Percentiles rank a stretch among this genome's conserved stretches.
Evolutionary conservation across 2,888 invertebrate genomes (phyloP).

Genomic region (Malacosoma neustria): DNA sequence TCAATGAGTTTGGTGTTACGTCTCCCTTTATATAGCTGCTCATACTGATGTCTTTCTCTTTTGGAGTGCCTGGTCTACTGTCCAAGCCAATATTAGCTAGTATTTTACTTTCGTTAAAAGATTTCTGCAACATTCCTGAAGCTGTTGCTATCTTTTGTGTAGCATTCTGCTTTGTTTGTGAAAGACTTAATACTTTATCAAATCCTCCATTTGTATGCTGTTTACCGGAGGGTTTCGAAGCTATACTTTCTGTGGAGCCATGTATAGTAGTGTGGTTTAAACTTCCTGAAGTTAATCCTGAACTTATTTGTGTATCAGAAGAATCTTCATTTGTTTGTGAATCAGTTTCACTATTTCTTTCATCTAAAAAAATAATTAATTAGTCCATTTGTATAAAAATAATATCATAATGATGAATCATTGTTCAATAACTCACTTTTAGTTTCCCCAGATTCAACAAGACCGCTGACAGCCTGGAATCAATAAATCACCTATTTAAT

Average conservation of each 20-base stretch:
- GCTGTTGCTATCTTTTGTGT: constrained; percentile 57
- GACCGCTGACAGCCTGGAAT: constrained; percentile 85
- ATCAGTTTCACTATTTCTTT: constrained; percentile 91
- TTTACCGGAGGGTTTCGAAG: constrained; percentile 66
- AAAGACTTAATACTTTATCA: constrained; percentile 52
- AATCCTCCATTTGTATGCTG: constrained; percentile 63
- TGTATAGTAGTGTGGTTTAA: constrained; percentile 66
- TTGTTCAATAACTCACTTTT: constrained; percentile 79
- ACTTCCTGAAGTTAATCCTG: constrained; percentile 54
- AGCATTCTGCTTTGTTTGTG: constrained; percentile 50
- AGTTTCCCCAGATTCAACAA: constrained; percentile 83
- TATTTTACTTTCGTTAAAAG: constrained; percentile 59
- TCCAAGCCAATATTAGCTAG: constrained; percentile 53
- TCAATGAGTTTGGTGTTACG: constrained; percentile 53
- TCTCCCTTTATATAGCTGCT: constrained; percentile 48
- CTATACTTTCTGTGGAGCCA: constrained; percentile 65
- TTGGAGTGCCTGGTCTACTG: constrained; percentile 63
- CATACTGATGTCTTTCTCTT: constrained; percentile 55
- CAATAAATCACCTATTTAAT: no score
- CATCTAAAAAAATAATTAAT: constrained; percentile 67
- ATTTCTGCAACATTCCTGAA: constrained; percentile 55
- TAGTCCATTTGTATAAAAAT: not conserved
- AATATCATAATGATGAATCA: not conserved
- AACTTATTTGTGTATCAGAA: constrained; percentile 78
- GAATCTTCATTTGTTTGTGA: constrained; percentile 87